Base-by-base conservation (phyloP, 1,140 invertebrate species). In the Wasmannia auropunctata region DNA sequence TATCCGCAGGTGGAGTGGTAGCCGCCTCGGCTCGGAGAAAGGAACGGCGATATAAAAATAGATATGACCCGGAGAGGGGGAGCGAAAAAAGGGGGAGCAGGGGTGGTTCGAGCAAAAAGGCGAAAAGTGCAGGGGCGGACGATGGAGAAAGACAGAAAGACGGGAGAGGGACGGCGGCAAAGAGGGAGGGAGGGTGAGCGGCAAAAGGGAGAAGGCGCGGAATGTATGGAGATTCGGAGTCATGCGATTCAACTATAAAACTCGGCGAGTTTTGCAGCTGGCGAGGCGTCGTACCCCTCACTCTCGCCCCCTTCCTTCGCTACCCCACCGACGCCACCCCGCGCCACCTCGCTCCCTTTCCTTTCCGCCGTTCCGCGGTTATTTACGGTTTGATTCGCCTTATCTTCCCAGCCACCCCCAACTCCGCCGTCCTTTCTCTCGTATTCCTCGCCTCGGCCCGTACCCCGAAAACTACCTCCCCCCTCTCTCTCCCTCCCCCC, bases 201-300 rank as follows among this genome's bases (percentile, higher is more conserved):
- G 67, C 85, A 51, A 77, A 74, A 75, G 86, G 69, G 77, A 60
- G 75, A 89, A 79, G 87, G 76, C 80, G 88, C 84, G 91, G 92
- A 94, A 95, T 94, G 94, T 93, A 95, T 94, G 94, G 93, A 94
- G 93, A 95, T 95, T 93, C 86, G 88, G 91, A 95, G 94, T 95
- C 94, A 95, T 95, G 94, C 94, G 92, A 95, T 95, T 95, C 94
- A 95, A 95, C 94, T 95, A 95, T 95, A 95, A 95, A 95, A 95
- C 94, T 95, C 94, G 92, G 90, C 91, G 93, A 95, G 93, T 95
- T 94, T 95, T 94, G 94, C 93, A 94, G 92, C 92, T 93, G 93
- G 92, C 91, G 92, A 94, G 92, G 93, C 92, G 90, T 92, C 91
- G 90, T 90, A 79, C 92, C 91, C 89, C 91, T 81, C 74, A 86